Evolutionary conservation across 1,140 invertebrate genomes (phyloP).

Genomic region (Oryzaephilus surinamensis): DNA sequence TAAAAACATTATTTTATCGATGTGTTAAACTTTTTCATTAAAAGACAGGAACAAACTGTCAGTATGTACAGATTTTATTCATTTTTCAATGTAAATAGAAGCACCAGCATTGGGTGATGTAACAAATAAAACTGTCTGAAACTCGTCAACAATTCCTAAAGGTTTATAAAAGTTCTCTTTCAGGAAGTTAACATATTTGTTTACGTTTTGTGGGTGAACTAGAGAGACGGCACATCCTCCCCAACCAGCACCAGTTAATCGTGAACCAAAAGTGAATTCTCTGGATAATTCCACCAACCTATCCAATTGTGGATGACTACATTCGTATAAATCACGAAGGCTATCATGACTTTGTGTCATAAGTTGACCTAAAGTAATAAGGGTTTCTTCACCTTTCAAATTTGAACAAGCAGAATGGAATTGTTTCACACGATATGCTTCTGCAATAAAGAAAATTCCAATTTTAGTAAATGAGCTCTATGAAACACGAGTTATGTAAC

Average conservation of each 20-base stretch:
- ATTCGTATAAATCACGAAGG: conserved; percentile 80
- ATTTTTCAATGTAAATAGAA: conserved; percentile 16
- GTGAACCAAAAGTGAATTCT: conserved; percentile 62
- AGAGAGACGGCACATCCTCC: conserved; percentile 91
- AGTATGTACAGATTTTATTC: conserved; percentile 3
- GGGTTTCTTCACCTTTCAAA: conserved; percentile 37
- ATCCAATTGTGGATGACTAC: conserved; percentile 85
- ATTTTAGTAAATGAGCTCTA: no score
- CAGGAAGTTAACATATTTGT: conserved; percentile 58
- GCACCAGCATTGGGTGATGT: conserved; percentile 47
- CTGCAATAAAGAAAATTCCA: conserved; percentile 39
- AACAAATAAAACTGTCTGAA: conserved; percentile 43
- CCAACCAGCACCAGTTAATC: conserved; percentile 94
- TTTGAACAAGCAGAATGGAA: conserved; percentile 59
- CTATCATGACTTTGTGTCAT: conserved; percentile 87
- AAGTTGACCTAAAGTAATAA: conserved; percentile 60
- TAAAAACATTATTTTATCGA: no score
- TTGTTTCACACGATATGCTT: conserved; percentile 67
- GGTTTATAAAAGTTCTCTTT: conserved; percentile 59
- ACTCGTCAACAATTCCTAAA: conserved; percentile 35
- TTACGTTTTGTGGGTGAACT: conserved; percentile 50
- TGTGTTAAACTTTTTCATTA: no score
- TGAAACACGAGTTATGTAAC: no score
- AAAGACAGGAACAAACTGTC: conserved; percentile 1
- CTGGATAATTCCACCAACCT: conserved; percentile 67